phyloP scores from a whole-genome alignment of 2,888 invertebrate species.

The Drosophila rellima region DNA sequence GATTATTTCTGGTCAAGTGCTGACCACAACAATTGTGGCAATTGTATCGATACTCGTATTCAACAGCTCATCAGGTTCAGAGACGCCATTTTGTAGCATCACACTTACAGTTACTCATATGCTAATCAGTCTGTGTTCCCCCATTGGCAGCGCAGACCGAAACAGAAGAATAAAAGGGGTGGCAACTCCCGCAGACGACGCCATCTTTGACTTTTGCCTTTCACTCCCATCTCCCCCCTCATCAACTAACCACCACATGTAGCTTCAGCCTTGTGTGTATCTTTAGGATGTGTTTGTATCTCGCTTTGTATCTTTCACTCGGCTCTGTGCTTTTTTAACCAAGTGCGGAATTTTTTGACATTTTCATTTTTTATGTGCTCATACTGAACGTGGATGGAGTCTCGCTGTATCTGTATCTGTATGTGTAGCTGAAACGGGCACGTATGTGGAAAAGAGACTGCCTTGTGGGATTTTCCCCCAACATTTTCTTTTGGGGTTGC shows the following conservation, averaged over 20 bases:
- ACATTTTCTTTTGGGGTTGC: conserved; percentile 53
- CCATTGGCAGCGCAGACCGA: conserved; percentile 43
- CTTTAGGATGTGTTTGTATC: conserved; percentile 49
- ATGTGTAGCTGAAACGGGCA: conserved; percentile 37
- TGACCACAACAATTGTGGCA: conserved; percentile 58
- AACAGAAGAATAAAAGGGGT: conserved; percentile 54
- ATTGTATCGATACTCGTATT: conserved; percentile 16
- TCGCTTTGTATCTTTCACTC: conserved; percentile 40
- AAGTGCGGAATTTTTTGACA: conserved; percentile 69
- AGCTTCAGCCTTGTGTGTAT: conserved; percentile 44
- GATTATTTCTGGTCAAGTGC: conserved; percentile 64
- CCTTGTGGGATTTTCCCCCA: conserved; percentile 30
- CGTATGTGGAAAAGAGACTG: conserved; percentile 57
- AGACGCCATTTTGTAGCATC: conserved; percentile 47
- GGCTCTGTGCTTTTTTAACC: conserved; percentile 57
- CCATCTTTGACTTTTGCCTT: conserved; percentile 62
- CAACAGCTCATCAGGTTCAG: conserved; percentile 4
- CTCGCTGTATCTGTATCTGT: conserved; percentile 30
- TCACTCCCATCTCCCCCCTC: not conserved
- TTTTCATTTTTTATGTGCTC: conserved; percentile 76
- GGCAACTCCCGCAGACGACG: conserved; percentile 52
- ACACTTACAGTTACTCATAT: conserved; percentile 41
- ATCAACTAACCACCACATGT: conserved; percentile 13
- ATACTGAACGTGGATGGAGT: conserved; percentile 18
- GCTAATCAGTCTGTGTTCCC: conserved; percentile 55